Evolutionary conservation across 2,797 vertebrate genomes (phyloP), one percentile per base, ranked within the genome.

Genomic region (Tragelaphus oryx): DNA sequence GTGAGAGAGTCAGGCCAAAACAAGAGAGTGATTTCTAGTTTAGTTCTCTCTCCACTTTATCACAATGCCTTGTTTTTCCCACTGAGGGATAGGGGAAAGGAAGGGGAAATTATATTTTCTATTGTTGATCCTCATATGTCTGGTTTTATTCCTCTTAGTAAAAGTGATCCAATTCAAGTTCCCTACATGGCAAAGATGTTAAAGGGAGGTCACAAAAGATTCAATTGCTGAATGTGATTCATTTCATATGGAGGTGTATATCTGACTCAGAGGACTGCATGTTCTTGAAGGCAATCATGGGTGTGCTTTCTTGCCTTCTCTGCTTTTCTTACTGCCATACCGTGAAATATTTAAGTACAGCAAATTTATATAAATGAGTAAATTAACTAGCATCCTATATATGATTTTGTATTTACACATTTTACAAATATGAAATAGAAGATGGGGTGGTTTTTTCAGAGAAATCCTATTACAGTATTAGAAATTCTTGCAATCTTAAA

Each of bases 381-480:
- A 74, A 59, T 44, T 87, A 80, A 74, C 78, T 50, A 71, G 52
- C 57, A 62, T 57, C 17, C 12, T 54, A 26, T 33, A 10, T 86
- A 81, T 59, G 33, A 0, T 55, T 91, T 88, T 91, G 7, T 18
- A 78, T 10, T 46, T 10, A 68, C n/a, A 59, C 12, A 52, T 75
- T 92, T 95, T 91, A 59, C 16, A 87, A 93, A 75, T 52, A 48
- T 57, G 50, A 95, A 89, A 89, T 92, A 0, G 59, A 75, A 85
- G 5, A 13, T 26, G 9, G 26, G 55, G 24, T 88, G 22, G 48
- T 78, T 93, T 81, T 93, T 22, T 59, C 41, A 57, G 54, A 87
- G 20, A 80, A 89, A 59, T 46, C 1, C 22, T 87, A 60, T 80
- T 76, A 83, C 4, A 68, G 24, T 92, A 4, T 91, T 80, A 79